phyloP scores from a whole-genome alignment of 2,113 vertebrate genomes.

The Corvus moneduloides region DNA sequence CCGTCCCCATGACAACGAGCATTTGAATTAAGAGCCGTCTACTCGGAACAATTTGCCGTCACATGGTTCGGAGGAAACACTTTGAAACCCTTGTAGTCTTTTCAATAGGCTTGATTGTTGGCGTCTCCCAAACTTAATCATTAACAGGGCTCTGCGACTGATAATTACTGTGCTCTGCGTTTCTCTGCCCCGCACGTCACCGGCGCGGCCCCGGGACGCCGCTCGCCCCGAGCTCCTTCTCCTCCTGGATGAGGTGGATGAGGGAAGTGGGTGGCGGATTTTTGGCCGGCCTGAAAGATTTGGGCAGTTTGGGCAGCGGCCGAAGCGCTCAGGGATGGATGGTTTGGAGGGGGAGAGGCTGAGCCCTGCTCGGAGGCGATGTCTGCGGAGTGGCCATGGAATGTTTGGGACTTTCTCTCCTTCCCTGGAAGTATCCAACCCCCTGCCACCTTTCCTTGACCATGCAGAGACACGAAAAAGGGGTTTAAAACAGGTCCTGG shows the following conservation, averaged over 20 bases:
- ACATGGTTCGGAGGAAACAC: slow-evolving; percentile 52
- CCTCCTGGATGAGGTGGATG: background rate
- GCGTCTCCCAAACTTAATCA: slow-evolving; percentile 63
- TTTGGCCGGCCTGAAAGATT: background rate
- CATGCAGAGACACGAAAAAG: rapidly evolving
- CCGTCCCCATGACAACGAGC: slow-evolving; percentile 68
- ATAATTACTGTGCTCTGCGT: slow-evolving; percentile 54
- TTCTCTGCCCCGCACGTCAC: background rate
- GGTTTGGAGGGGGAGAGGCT: background rate
- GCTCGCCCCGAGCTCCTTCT: background rate
- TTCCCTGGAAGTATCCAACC: background rate
- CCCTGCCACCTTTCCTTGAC: background rate
- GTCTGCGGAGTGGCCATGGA: rapidly evolving
- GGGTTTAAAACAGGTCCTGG: background rate
- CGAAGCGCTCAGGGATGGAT: rapidly evolving
- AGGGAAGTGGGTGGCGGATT: background rate
- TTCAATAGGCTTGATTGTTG: slow-evolving; percentile 66
- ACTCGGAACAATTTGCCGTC: slow-evolving; percentile 47
- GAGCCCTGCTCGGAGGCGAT: rapidly evolving
- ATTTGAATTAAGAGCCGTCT: slow-evolving; percentile 60
- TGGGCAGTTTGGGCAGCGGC: background rate
- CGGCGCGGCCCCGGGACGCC: background rate
- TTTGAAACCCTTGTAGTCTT: slow-evolving; percentile 64
- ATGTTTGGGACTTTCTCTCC: background rate
- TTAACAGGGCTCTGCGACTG: slow-evolving; percentile 56